These are phyloP conservation scores for Harpegnathos saltator DNA, from an alignment of 1,140 invertebrate species.

Conservation along the genomic window DNA sequence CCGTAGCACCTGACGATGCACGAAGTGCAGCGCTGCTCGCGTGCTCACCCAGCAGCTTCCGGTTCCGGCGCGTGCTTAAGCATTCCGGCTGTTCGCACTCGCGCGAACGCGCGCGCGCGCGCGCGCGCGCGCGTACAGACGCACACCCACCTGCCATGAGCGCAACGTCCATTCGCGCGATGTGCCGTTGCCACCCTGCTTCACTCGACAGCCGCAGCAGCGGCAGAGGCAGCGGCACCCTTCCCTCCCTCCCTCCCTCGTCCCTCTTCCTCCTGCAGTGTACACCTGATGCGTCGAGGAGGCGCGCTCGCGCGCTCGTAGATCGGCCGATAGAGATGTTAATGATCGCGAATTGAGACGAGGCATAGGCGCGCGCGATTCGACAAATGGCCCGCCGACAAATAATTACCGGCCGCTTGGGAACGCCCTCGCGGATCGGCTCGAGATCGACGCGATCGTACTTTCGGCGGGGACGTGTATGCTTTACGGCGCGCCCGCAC, in stretches of 20 bases:
- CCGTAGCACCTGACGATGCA: slow-evolving; percentile 61
- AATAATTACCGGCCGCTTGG: slow-evolving; percentile 62
- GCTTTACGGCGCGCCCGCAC: background rate
- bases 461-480: background rate
- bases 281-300: slow-evolving; percentile 80
- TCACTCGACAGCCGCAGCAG: too few relatives aligned
- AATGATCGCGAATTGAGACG: slow-evolving; percentile 79
- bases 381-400: slow-evolving; percentile 68
- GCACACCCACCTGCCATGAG: slow-evolving; percentile 39
- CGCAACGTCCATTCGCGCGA: slow-evolving; percentile 24
- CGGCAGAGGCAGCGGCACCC: too few relatives aligned
- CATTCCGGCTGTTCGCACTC: slow-evolving; percentile 62
- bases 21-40: slow-evolving; percentile 69
- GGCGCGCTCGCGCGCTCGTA: slow-evolving; percentile 73
- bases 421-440: slow-evolving; percentile 32
- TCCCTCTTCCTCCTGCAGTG: slow-evolving; percentile 38
- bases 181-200: slow-evolving; percentile 21
- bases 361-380: slow-evolving; percentile 41
- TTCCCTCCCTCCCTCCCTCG: background rate
- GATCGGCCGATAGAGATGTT: slow-evolving; percentile 78
- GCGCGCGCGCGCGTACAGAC: slow-evolving; percentile 14
- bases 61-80: slow-evolving; percentile 77
- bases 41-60: slow-evolving; percentile 76
- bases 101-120: too few relatives aligned
- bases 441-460: slow-evolving; percentile 29